Percentiles rank a stretch among this genome's conserved stretches.
Evolutionary conservation across 2,888 invertebrate genomes (phyloP).

Genomic region (Plagodis pulveraria): DNA sequence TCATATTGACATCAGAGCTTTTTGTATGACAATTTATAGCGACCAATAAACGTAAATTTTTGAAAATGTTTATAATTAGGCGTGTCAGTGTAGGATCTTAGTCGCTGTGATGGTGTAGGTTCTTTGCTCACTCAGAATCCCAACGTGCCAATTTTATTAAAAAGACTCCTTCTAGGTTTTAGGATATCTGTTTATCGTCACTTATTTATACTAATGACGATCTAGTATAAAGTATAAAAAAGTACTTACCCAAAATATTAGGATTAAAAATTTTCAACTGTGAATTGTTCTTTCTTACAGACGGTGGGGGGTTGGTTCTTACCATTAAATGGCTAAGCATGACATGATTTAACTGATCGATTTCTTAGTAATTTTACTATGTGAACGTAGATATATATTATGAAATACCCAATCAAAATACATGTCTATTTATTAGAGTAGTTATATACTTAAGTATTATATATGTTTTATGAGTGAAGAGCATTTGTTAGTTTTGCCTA

Average conservation of each 20-base stretch:
- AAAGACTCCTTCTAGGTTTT: conserved; percentile 10
- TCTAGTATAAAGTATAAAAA: conserved; percentile 9
- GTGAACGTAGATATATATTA: too few relatives aligned
- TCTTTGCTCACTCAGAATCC: conserved; percentile 3
- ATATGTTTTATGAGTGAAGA: not conserved
- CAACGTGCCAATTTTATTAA: conserved; percentile 16
- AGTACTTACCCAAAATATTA: conserved; percentile 15
- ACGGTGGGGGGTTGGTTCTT: conserved; percentile 1
- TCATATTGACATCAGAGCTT: conserved; percentile 9
- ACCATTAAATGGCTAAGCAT: conserved; percentile 17
- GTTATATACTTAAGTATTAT: not conserved
- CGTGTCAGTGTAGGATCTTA: not conserved
- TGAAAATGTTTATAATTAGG: conserved; percentile 10
- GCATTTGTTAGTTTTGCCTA: not conserved
- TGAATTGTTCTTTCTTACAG: not conserved
- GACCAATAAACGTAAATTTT: conserved; percentile 5
- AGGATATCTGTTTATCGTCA: conserved; percentile 11
- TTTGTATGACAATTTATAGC: conserved; percentile 8
- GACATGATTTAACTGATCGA: not conserved
- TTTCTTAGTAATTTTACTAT: not conserved
- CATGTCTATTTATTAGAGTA: not conserved
- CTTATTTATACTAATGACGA: conserved; percentile 1
- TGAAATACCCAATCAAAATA: not conserved
- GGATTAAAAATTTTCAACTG: conserved; percentile 10
- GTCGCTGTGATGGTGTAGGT: conserved; percentile 2